Evolutionary conservation across 2,113 vertebrate genomes (phyloP).

Genomic region (Podarcis cretensis): DNA sequence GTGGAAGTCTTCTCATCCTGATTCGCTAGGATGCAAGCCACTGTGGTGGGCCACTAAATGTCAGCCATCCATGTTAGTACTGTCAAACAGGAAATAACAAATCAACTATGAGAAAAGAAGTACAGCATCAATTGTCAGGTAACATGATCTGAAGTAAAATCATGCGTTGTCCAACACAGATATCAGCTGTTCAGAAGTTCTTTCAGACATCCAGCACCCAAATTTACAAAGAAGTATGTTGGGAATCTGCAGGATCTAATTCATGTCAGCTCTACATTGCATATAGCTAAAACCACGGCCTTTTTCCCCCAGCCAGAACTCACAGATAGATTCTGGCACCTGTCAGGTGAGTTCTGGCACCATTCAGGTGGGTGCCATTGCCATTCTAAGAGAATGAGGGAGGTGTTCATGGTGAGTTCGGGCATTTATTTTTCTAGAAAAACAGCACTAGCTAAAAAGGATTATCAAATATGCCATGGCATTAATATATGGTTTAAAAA

Average conservation of each 20-base stretch:
- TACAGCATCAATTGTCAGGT: neutral
- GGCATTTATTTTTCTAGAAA: no score
- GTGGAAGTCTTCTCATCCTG: neutral
- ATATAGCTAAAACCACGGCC: neutral
- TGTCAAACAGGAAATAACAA: neutral
- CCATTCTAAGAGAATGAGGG: no score
- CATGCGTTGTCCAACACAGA: neutral
- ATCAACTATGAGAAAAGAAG: neutral
- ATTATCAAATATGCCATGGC: neutral
- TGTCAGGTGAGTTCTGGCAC: no score
- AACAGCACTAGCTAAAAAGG: neutral
- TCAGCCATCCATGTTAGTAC: neutral
- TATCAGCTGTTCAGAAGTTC: neutral
- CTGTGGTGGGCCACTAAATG: no score
- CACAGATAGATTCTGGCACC: no score
- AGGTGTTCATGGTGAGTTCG: no score
- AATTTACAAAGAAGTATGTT: neutral
- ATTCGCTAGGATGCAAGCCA: neutral
- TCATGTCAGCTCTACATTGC: neutral
- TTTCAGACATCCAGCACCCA: neutral
- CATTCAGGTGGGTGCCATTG: no score
- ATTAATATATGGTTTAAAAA: neutral
- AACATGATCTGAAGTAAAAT: neutral
- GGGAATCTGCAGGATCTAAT: neutral
- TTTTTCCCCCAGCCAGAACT: no score